Evolutionary conservation across 2,113 vertebrate species (phyloP).

Genomic region (Synchiropus splendidus): DNA sequence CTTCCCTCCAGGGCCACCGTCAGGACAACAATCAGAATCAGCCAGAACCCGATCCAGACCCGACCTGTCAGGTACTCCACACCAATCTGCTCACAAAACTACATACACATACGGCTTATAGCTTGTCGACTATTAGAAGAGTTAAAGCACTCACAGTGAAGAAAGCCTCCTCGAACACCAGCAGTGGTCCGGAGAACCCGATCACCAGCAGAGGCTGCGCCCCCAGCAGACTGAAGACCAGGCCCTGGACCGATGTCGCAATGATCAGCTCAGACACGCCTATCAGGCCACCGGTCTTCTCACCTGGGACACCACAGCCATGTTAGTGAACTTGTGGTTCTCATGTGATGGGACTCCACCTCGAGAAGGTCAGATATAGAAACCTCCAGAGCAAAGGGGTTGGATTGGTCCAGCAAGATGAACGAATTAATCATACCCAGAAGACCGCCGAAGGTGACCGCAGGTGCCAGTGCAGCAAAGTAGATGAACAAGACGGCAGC

Average conservation of each 20-base stretch:
- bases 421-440: slow-evolving; percentile 60
- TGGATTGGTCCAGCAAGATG: too few species aligned
- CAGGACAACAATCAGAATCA: slow-evolving; percentile 80
- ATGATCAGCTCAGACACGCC: slow-evolving; percentile 97
- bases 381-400: slow-evolving; percentile 27
- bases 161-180: slow-evolving; percentile 96
- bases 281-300: slow-evolving; percentile 88
- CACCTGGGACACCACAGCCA: slow-evolving; percentile 61
- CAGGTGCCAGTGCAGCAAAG: slow-evolving; percentile 86
- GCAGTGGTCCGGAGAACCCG: slow-evolving; percentile 86
- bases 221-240: slow-evolving; percentile 85
- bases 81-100: slow-evolving; percentile 81
- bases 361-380: too few species aligned
- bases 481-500: slow-evolving; percentile 95
- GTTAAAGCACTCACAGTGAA: slow-evolving; percentile 70
- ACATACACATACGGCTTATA: neutral
- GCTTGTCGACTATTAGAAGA: too few species aligned
- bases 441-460: slow-evolving; percentile 91
- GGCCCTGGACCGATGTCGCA: slow-evolving; percentile 82
- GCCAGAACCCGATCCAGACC: slow-evolving; percentile 95
- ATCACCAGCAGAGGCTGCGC: slow-evolving; percentile 89
- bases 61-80: slow-evolving; percentile 93
- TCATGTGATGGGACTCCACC: too few species aligned
- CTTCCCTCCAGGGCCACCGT: slow-evolving; percentile 92
- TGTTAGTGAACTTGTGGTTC: too few species aligned